These are phyloP conservation scores for Poliocrania exsul DNA, from an alignment of 2,797 vertebrate genomes.

Conservation along the genomic window DNA sequence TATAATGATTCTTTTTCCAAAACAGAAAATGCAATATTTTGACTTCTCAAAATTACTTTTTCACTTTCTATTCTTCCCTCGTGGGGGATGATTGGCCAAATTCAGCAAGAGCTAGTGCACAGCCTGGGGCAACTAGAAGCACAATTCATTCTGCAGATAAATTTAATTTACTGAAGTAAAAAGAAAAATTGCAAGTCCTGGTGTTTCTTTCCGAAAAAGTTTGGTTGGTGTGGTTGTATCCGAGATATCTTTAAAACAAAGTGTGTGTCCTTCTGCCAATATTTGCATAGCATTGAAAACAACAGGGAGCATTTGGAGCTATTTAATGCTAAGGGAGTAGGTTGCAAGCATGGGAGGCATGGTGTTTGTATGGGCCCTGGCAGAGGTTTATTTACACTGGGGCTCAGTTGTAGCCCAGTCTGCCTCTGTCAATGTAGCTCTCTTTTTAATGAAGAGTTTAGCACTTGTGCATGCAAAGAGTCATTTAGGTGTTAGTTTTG, in stretches of 20 bases:
- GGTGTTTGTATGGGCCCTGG: background rate
- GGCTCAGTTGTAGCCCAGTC: background rate
- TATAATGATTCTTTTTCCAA: background rate
- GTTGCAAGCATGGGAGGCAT: background rate
- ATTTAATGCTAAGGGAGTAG: background rate
- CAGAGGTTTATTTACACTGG: constrained; percentile 38
- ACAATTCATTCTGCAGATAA: background rate
- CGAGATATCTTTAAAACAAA: background rate
- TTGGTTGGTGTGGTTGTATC: background rate
- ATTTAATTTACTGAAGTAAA: background rate
- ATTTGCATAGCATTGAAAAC: constrained; percentile 3
- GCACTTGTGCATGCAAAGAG: background rate
- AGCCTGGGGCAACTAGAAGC: background rate
- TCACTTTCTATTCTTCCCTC: background rate
- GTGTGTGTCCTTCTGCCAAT: background rate
- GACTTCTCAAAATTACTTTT: background rate
- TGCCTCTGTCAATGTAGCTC: background rate
- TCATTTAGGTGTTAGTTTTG: constrained; percentile 21
- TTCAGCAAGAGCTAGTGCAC: background rate
- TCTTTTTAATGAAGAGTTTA: constrained; percentile 27
- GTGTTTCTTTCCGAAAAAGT: background rate
- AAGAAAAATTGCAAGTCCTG: background rate
- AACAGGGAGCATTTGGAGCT: background rate
- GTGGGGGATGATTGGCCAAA: background rate
- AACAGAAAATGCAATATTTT: constrained; percentile 3